phyloP scores from a whole-genome alignment of 2,113 vertebrate genomes.

The Eulemur macaco region DNA sequence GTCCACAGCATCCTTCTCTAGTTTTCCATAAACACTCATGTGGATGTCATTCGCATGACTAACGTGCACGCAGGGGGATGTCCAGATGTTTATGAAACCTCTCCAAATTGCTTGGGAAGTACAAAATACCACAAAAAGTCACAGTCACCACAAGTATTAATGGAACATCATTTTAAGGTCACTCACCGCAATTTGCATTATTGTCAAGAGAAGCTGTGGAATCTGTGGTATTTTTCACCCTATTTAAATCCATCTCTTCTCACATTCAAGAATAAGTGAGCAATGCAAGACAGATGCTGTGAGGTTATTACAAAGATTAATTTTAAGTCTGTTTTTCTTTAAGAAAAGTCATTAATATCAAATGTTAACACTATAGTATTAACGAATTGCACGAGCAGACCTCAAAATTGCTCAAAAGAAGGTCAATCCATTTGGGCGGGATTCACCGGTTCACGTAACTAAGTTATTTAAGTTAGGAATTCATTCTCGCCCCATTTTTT shows the following conservation, averaged over 20 bases:
- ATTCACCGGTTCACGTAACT: neutral
- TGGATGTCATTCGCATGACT: slow-evolving; percentile 36
- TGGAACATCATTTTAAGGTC: slow-evolving; percentile 17
- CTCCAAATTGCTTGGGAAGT: neutral
- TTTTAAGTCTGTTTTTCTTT: neutral
- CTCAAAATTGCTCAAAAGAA: neutral
- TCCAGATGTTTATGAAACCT: slow-evolving; percentile 49
- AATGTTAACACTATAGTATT: neutral
- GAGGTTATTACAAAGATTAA: slow-evolving; percentile 6
- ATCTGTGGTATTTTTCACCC: neutral
- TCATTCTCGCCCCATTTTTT: neutral
- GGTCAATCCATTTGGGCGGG: neutral
- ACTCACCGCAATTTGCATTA: neutral
- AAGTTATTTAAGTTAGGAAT: neutral
- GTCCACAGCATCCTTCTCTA: neutral
- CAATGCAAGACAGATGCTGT: neutral
- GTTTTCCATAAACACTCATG: slow-evolving; percentile 39
- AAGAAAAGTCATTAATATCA: neutral
- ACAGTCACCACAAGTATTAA: slow-evolving; percentile 43
- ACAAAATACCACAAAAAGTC: slow-evolving; percentile 47
- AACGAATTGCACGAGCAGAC: neutral
- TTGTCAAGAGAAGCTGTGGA: neutral
- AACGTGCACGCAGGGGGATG: neutral
- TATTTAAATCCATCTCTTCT: neutral
- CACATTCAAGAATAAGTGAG: neutral